phyloP scores from a whole-genome alignment of 2,113 vertebrate species.

The Hiodon alosoides region DNA sequence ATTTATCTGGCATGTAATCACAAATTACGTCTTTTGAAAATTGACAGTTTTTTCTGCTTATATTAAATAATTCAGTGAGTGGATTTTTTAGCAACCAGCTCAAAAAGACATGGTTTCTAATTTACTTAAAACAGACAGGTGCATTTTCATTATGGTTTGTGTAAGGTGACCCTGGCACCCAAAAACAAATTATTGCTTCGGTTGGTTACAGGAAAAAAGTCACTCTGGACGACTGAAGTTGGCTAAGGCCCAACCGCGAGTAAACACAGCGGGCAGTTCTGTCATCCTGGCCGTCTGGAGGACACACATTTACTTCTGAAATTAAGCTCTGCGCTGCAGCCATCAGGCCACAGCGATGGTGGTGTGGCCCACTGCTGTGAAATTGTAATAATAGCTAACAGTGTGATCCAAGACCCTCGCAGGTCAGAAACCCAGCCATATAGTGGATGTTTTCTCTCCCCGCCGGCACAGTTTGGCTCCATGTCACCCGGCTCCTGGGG shows the following conservation, averaged over 20 bases:
- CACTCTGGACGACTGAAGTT: not conserved
- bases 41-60: not conserved
- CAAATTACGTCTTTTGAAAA: not conserved
- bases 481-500: not conserved
- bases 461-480: too few species aligned
- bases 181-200: too few species aligned
- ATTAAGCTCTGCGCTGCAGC: not conserved
- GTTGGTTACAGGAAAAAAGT: not conserved
- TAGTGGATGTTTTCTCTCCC: too few species aligned
- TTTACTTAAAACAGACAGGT: not conserved
- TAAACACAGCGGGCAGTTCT: not conserved
- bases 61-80: not conserved
- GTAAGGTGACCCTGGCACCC: not conserved
- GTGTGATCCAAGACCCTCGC: not conserved
- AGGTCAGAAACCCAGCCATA: not conserved
- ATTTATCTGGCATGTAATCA: not conserved
- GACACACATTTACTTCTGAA: not conserved
- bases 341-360: not conserved
- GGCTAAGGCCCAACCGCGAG: not conserved
- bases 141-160: not conserved
- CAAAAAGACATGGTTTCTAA: not conserved
- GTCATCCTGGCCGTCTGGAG: not conserved
- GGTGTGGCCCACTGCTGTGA: constrained; percentile 1
- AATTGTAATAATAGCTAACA: not conserved
- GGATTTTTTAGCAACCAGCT: not conserved